Base-by-base conservation (phyloP, 2,888 invertebrate genomes). In the Ctena decussata region DNA sequence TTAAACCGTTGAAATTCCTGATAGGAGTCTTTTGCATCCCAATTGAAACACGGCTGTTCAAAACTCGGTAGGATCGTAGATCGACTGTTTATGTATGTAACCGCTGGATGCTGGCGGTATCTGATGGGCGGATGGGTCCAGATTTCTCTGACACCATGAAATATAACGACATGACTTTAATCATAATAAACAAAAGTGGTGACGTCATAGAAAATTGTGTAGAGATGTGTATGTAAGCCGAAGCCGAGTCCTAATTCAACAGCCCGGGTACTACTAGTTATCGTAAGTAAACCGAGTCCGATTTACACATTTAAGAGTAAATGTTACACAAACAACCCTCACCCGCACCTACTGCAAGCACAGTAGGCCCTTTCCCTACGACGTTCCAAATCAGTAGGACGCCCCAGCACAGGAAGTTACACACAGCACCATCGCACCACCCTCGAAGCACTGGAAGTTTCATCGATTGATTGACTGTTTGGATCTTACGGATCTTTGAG, bases 1-100 rank as follows among this genome's bases (percentile, higher is more conserved):
- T 79, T 76, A 32, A 85, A 87, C 24, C 80, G 32, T 30, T 73
- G 60, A 46, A 73, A 87, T 75, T 84, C 82, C 49, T 84, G 80
- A 49, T 75, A 80, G 37, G 44, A 35, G 65, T 80, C 80, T 18
- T 18, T 37, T 3, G 75, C 80, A 21, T 44, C 75, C 80, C 80
- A 80, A 27, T 80, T 46, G 15, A 80, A 32, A 3, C 39, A 39
- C 1, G 74, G 80, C n/a, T 80, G 80, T 6, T 80, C 80, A 30
- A 80, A 80, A 49, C 32, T 24, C 1, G 5, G 24, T 30, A 24
- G 24, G 60, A 60, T 24, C 27, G 32, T 12, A 30, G 30, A 60
- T 30, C 11, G 30, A 27, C 6, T 30, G 60, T 60, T 18, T 30
- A 18, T 60, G 27, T 30, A 12, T 60, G 11, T 24, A 27, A 27